Conservation (phyloP, 1,140 invertebrate genomes). For the Whitmania pigra region DNA sequence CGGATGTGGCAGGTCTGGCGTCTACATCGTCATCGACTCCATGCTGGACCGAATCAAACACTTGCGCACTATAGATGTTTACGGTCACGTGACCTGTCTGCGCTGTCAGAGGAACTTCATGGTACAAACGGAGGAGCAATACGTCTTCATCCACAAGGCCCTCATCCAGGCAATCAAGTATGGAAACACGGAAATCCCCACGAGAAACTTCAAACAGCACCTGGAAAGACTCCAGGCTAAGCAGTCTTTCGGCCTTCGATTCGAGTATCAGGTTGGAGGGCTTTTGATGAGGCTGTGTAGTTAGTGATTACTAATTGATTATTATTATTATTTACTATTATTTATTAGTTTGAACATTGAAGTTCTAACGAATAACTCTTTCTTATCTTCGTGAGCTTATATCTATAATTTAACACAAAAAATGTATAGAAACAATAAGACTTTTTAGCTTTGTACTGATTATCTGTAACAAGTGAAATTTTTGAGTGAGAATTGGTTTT, state of each 20-base stretch:
- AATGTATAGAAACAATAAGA: too few species aligned
- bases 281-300: too few species aligned
- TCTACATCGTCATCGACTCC: slow-evolving; percentile 82
- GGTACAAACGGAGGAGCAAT: slow-evolving; percentile 92
- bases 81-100: slow-evolving; percentile 92
- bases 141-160: slow-evolving; percentile 92
- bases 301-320: too few species aligned
- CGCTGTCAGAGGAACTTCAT: slow-evolving; percentile 68
- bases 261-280: slow-evolving; percentile 1
- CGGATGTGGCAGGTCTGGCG: slow-evolving; percentile 85
- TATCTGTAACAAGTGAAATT: too few species aligned
- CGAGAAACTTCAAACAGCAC: slow-evolving; percentile 33
- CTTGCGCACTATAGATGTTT: slow-evolving; percentile 82
- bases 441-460: too few species aligned
- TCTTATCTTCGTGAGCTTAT: too few species aligned
- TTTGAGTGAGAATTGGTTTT: too few species aligned
- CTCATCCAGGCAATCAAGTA: slow-evolving; percentile 84
- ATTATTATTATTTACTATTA: too few species aligned
- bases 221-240: neutral
- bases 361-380: too few species aligned
- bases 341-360: too few species aligned
- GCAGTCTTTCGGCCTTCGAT: neutral
- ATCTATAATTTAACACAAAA: too few species aligned
- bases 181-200: slow-evolving; percentile 83
- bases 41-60: slow-evolving; percentile 57